These are phyloP conservation scores for Malaclemys terrapin DNA, from an alignment of 2,113 vertebrate genomes.

Conservation along the genomic window DNA sequence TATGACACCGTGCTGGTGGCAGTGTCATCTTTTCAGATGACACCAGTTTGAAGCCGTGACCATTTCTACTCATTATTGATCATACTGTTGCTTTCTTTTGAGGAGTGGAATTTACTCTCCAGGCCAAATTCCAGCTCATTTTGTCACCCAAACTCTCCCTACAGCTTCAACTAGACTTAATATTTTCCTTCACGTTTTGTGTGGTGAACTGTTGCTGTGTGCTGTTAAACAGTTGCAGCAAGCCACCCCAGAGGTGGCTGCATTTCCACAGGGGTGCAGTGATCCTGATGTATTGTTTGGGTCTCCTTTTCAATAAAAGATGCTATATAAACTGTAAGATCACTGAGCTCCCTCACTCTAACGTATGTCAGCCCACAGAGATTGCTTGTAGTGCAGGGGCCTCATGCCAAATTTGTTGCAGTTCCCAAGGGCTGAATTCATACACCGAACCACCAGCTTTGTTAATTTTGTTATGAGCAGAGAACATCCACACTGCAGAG, in stretches of 20 bases:
- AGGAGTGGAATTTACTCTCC: background rate
- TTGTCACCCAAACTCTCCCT: background rate
- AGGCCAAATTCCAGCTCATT: background rate
- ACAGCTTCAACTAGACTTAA: background rate
- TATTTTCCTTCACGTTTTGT: background rate
- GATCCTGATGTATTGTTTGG: background rate
- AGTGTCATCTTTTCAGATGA: no score
- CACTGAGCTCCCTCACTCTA: background rate
- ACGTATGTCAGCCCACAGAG: background rate
- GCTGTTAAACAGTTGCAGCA: background rate
- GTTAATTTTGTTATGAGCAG: background rate
- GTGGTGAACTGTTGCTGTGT: background rate
- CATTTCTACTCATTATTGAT: background rate
- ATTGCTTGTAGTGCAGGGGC: background rate
- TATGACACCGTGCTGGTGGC: background rate
- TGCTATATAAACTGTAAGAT: background rate
- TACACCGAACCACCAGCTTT: background rate
- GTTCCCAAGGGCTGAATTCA: background rate
- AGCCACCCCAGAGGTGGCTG: background rate
- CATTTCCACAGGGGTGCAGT: background rate
- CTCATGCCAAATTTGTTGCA: background rate
- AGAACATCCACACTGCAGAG: accelerated
- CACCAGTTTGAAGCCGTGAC: background rate
- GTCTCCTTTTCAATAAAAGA: background rate
- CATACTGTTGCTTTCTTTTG: background rate